Evolutionary conservation across 2,888 invertebrate genomes (phyloP), one percentile per base, ranked within the genome.

Genomic region (Dryobotodes eremita): DNA sequence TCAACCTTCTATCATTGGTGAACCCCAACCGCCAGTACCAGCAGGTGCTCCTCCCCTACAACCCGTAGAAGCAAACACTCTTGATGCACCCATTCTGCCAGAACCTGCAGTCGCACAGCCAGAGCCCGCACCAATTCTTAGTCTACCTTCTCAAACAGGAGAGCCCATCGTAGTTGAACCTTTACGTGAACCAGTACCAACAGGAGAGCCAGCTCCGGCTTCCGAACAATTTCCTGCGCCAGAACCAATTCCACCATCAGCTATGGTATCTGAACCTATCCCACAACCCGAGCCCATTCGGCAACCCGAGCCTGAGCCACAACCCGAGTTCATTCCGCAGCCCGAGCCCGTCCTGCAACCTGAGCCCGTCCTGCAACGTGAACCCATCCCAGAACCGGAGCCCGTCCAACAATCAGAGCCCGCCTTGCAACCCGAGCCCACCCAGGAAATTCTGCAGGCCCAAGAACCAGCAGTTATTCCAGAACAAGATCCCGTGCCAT

Each of bases 231-330:
- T 15, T 23, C 42, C 46, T 13, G 23, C 42, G 55, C 68, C 82
- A n/a, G 74, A 55, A 68, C 50, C 42, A 50, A 66, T 17, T 53
- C 71, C 46, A 68, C 55, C 6, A 59, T 48, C 53, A 26, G 7
- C 20, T 11, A 20, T 20, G 20, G 20, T 66, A 66, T 48, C 26
- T 48, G 48, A 78, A 66, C 82, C 77, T 15, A 31, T 70, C 15
- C n/a, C 1, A 1, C 72, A 48, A 50, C 48, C 31, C 0, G 48
- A 31, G 6, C 23, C 11, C 10, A 11, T 48, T 2, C 36, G 1
- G 3, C 20, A 66, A 50, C 57, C 42, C 1, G 71, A 59, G n/a
- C 65, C 68, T 0, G 23, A 42, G 42, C 42, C 8, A 3, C 4
- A 48, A n/a, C 42, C 42, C 42, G 42, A 8, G 42, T 5, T 6